Percentiles rank a stretch among this genome's conserved stretches.
Conservation (phyloP, 2,888 invertebrate species). For the Drosophila parthenogenetica region DNA sequence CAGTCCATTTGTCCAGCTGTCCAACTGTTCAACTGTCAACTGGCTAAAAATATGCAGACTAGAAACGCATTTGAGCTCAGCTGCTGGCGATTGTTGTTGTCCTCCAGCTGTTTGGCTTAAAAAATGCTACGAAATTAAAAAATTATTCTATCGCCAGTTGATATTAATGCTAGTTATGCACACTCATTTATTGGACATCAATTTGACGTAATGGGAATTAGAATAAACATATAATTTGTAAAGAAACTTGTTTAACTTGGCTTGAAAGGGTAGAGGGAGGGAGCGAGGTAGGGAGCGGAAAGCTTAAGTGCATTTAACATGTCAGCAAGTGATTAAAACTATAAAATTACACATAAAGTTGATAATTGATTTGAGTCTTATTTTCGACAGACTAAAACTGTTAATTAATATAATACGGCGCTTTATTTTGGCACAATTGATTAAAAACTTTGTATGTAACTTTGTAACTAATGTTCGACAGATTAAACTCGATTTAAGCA, state of each 20-base stretch:
- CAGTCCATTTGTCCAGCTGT: slow-evolving; percentile 14
- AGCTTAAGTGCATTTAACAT: slow-evolving; percentile 30
- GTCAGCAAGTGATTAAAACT: slow-evolving; percentile 56
- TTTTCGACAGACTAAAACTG: background rate
- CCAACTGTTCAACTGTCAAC: slow-evolving; percentile 9
- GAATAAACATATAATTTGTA: slow-evolving; percentile 27
- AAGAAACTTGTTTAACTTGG: slow-evolving; percentile 44
- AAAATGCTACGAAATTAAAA: background rate
- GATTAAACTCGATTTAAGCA: background rate
- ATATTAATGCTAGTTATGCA: slow-evolving; percentile 75
- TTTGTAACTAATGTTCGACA: background rate
- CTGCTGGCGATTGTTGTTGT: slow-evolving; percentile 76
- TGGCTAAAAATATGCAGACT: slow-evolving; percentile 22
- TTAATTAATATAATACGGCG: background rate
- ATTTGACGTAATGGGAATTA: slow-evolving; percentile 74
- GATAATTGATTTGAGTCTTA: background rate
- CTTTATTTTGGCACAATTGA: background rate
- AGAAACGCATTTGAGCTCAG: slow-evolving; percentile 26
- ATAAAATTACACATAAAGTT: slow-evolving; percentile 28
- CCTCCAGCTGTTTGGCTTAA: slow-evolving; percentile 56
- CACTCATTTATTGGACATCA: slow-evolving; percentile 70
- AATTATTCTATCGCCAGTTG: slow-evolving; percentile 24
- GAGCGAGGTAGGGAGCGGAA: background rate
- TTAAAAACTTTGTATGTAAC: too few relatives aligned
- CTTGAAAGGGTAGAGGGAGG: background rate